These are phyloP conservation scores for Alloscopus bannaensis DNA, from an alignment of 2,888 invertebrate species.

Conservation along the genomic window DNA sequence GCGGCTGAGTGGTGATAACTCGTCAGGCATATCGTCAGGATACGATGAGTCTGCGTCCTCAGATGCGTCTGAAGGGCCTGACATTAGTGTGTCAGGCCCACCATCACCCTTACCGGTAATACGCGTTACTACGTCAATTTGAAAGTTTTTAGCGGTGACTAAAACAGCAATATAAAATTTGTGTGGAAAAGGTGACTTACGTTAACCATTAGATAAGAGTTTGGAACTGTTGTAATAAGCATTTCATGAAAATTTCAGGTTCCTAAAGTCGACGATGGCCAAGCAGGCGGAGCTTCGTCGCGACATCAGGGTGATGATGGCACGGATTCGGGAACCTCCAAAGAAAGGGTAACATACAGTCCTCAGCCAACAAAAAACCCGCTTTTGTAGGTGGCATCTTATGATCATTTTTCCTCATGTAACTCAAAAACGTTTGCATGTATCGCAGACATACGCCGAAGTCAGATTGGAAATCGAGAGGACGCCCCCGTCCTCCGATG, in stretches of 20 bases:
- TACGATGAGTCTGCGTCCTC: conserved; percentile 60
- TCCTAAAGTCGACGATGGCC: conserved; percentile 62
- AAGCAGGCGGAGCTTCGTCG: conserved; percentile 61
- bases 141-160: too few species aligned
- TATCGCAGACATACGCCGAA: conserved; percentile 61
- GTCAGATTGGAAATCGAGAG: conserved; percentile 68
- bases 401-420: background rate
- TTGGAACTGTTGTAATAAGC: background rate
- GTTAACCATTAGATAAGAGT: background rate
- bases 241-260: conserved; percentile 14
- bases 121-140: too few species aligned
- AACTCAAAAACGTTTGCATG: background rate
- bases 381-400: background rate
- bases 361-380: background rate
- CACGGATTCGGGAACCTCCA: conserved; percentile 71
- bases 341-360: conserved; percentile 67
- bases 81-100: conserved; percentile 52
- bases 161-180: background rate
- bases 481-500: conserved; percentile 26
- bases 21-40: conserved; percentile 70
- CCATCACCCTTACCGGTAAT: conserved; percentile 69
- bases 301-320: conserved; percentile 64
- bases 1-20: conserved; percentile 70
- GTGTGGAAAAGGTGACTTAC: too few species aligned
- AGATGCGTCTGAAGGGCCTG: conserved; percentile 61